phyloP scores from a whole-genome alignment of 2,113 vertebrate species.

The Chionomys nivalis region DNA sequence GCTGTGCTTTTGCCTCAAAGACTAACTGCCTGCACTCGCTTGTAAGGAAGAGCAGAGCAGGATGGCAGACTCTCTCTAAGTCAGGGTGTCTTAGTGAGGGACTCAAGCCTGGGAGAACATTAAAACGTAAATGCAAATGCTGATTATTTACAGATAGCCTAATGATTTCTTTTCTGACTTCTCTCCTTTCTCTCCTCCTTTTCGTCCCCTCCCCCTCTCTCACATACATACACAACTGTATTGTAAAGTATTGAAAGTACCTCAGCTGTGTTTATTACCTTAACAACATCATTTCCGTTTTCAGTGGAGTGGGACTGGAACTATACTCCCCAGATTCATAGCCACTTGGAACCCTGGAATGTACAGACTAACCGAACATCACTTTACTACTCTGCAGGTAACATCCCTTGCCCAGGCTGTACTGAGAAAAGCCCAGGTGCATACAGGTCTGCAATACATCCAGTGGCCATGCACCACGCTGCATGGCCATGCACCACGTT shows the following conservation, averaged over 20 bases:
- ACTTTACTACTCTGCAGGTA: not conserved
- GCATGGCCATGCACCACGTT: no score
- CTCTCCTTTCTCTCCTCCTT: not conserved
- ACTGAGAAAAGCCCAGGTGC: not conserved
- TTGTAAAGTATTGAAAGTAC: not conserved
- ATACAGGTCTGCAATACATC: not conserved
- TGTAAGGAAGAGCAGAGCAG: not conserved
- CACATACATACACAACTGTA: not conserved
- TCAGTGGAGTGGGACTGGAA: not conserved
- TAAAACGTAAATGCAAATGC: not conserved
- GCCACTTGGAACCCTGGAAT: not conserved
- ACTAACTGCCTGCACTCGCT: not conserved
- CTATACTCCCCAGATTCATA: not conserved
- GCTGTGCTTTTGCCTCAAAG: not conserved
- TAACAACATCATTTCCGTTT: conserved; percentile 7
- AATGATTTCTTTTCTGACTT: not conserved
- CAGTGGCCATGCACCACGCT: not conserved
- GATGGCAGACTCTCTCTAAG: not conserved
- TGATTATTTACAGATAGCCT: conserved; percentile 10
- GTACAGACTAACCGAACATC: not conserved
- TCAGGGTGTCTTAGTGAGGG: not conserved
- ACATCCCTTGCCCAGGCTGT: not conserved
- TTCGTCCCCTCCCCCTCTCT: not conserved
- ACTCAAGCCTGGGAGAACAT: not conserved
- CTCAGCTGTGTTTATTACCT: not conserved